Conservation (phyloP, 2,888 invertebrate species). For the Pammene fasciana region DNA sequence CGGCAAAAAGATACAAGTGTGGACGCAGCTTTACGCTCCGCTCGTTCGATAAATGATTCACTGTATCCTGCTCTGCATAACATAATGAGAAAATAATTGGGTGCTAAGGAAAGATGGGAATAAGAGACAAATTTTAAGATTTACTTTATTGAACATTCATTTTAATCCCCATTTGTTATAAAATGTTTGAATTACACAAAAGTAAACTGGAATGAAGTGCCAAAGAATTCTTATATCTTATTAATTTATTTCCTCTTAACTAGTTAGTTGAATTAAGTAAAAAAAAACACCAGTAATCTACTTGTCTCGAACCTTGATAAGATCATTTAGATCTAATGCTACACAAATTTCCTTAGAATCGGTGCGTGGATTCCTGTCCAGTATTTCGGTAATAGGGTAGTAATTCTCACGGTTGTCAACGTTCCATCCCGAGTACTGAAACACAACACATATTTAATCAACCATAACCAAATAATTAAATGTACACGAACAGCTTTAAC, state of each 20-base stretch:
- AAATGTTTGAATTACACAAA: constrained; percentile 73
- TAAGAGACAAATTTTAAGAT: constrained; percentile 32
- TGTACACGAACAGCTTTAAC: neutral
- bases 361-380: constrained; percentile 79
- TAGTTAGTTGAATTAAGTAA: constrained; percentile 74
- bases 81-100: no score
- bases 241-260: constrained; percentile 77
- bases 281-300: constrained; percentile 68
- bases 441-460: constrained; percentile 44
- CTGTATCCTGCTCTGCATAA: no score
- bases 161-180: constrained; percentile 73
- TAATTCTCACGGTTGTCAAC: constrained; percentile 84
- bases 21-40: no score
- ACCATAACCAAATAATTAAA: neutral
- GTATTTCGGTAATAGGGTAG: constrained; percentile 82
- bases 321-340: constrained; percentile 81
- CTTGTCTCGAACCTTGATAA: constrained; percentile 82
- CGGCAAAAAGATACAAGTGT: no score
- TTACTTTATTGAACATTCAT: constrained; percentile 71
- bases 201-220: constrained; percentile 80
- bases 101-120: neutral
- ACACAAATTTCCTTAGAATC: constrained; percentile 82
- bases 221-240: constrained; percentile 69
- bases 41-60: no score
- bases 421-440: constrained; percentile 85